phyloP scores from a whole-genome alignment of 2,888 invertebrate genomes.

The Mamestra brassicae region DNA sequence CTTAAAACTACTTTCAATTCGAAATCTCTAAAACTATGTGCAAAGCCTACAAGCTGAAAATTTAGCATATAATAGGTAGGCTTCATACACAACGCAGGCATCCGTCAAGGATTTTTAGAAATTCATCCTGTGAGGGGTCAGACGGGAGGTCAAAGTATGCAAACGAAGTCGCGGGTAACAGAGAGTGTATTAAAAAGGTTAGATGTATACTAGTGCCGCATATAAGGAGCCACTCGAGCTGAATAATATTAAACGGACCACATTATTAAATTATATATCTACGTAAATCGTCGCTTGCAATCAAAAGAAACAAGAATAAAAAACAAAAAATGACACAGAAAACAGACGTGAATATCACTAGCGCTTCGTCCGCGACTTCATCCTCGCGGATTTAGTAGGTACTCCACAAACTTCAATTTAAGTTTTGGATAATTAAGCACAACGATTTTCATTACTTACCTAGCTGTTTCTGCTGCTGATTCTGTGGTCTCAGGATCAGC shows the following conservation, averaged over 20 bases:
- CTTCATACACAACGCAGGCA: conserved; percentile 24
- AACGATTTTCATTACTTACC: too few relatives aligned
- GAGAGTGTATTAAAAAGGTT: conserved; percentile 20
- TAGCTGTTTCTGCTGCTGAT: too few relatives aligned
- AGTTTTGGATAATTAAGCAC: too few relatives aligned
- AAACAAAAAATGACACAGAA: neutral
- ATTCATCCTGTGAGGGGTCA: conserved; percentile 20
- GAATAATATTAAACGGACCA: neutral
- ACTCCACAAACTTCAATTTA: too few relatives aligned
- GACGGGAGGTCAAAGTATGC: conserved; percentile 21
- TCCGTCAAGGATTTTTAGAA: conserved; percentile 25
- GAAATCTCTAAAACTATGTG: conserved; percentile 9
- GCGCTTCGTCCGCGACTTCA: too few relatives aligned
- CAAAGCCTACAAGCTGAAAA: conserved; percentile 19
- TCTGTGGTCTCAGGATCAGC: too few relatives aligned
- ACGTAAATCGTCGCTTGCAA: neutral
- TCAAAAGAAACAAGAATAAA: too few relatives aligned
- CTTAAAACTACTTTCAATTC: neutral
- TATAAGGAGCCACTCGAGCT: neutral
- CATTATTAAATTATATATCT: neutral
- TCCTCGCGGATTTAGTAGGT: too few relatives aligned
- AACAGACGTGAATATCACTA: neutral
- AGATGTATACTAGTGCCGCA: conserved; percentile 10
- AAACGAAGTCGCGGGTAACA: conserved; percentile 20
- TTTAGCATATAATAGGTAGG: conserved; percentile 16